phyloP scores from a whole-genome alignment of 2,797 vertebrate genomes.

The Rhinogobio ventralis region DNA sequence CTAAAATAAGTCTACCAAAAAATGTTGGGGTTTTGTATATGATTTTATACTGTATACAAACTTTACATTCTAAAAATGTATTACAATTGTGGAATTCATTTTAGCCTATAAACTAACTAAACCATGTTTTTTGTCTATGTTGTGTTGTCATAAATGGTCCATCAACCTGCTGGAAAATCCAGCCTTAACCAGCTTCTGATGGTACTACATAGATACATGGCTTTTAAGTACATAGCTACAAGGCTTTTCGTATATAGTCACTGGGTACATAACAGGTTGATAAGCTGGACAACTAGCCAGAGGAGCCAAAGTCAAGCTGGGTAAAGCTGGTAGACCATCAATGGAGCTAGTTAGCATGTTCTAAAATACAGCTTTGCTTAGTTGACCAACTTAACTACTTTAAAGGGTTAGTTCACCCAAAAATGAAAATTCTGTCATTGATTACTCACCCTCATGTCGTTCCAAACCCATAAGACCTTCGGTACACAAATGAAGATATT shows the following conservation, averaged over 20 bases:
- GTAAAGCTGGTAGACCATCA: not conserved
- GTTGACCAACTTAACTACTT: not conserved
- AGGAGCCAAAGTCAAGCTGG: not conserved
- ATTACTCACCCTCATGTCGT: too few species aligned
- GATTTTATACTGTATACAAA: too few species aligned
- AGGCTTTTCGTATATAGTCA: not conserved
- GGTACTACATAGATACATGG: not conserved
- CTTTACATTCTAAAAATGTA: too few species aligned
- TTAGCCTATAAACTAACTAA: not conserved
- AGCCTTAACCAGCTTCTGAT: not conserved
- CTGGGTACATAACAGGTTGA: not conserved
- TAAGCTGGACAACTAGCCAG: not conserved
- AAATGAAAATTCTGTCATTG: too few species aligned
- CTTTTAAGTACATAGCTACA: not conserved
- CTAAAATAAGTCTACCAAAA: too few species aligned
- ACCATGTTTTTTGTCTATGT: not conserved
- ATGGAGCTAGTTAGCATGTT: not conserved
- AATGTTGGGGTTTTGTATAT: too few species aligned
- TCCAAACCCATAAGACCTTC: too few species aligned
- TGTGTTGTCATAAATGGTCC: not conserved
- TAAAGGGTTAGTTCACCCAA: too few species aligned
- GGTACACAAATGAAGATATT: too few species aligned
- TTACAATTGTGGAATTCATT: too few species aligned
- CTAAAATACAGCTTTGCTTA: not conserved
- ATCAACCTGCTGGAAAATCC: constrained; percentile 6